Conservation (phyloP, 1,140 invertebrate species). For the Archivesica marissinica region DNA sequence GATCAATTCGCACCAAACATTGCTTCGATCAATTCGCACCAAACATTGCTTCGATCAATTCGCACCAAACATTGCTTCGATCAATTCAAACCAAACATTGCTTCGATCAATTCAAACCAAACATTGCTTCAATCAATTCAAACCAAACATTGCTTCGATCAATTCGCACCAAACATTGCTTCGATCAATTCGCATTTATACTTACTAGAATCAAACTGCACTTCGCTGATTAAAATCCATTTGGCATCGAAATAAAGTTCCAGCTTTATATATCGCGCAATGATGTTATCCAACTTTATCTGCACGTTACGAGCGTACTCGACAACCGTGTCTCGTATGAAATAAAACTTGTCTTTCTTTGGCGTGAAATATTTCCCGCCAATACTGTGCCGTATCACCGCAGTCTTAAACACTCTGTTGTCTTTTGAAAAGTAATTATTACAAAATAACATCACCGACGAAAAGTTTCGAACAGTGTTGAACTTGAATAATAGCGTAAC, state of each 20-base stretch:
- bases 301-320: constrained; percentile 92
- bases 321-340: constrained; percentile 92
- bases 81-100: too few relatives aligned
- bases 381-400: constrained; percentile 92
- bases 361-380: constrained; percentile 90
- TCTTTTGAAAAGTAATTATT: constrained; percentile 89
- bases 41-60: too few relatives aligned
- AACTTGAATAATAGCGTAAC: constrained; percentile 90
- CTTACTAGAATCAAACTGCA: constrained; percentile 85
- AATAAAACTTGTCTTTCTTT: constrained; percentile 89
- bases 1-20: too few relatives aligned
- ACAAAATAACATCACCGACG: constrained; percentile 91
- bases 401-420: constrained; percentile 87
- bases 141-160: too few relatives aligned
- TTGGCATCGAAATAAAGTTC: constrained; percentile 91
- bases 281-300: constrained; percentile 92
- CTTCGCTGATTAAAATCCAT: constrained; percentile 96
- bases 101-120: too few relatives aligned
- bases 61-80: too few relatives aligned
- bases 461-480: constrained; percentile 94
- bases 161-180: too few relatives aligned
- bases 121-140: too few relatives aligned
- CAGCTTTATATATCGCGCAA: constrained; percentile 92
- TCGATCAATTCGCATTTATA: too few relatives aligned
- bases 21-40: too few relatives aligned